Base-by-base conservation (phyloP, 2,797 vertebrate species). In the Discoglossus pictus region DNA sequence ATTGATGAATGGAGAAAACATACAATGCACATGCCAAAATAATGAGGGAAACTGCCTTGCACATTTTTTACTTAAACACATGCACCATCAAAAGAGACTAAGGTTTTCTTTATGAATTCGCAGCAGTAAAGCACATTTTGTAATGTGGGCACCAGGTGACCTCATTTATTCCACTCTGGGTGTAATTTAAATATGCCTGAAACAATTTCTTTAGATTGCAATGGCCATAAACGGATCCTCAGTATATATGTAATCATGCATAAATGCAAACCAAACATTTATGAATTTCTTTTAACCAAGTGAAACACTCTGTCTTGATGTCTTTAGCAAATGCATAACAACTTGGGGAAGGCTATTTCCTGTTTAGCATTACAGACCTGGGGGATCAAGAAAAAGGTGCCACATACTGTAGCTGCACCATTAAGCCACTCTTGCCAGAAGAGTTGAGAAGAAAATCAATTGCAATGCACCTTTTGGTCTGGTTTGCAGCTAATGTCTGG, bases 131-230 rank as follows among this genome's bases (percentile, higher is more conserved):
- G 53, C 62, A 17, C 27, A 38, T 58, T 58, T 71, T 58, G 65
- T 71, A 71, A 64, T 71, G 68, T 58, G 60, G 68, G 68, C 68
- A 71, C 68, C 68, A 64, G 68, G 60, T 71, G 68, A 71, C 61
- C 61, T 71, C 43, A 71, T 71, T 71, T 64, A 71, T 71, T 71
- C 68, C 68, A 71, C 61, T 71, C 68, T 64, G 68, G 60, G 61
- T 71, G 52, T 43, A 64, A 70, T 70, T 70, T 59, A 71, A 71
- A 71, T 64, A 71, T 71, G 61, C 24, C 59, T 64, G 61, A 71
- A 71, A 64, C 58, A 51, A 71, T 71, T 64, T 71, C 53, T 58
- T 44, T 58, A 64, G 60, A 71, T 64, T 71, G 43, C 62, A 71
- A 38, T 42, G 53, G 59, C 53, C 53, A 64, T 71, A 71, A 71